phyloP scores from a whole-genome alignment of 2,888 invertebrate species.

The Tridacna gigas region DNA sequence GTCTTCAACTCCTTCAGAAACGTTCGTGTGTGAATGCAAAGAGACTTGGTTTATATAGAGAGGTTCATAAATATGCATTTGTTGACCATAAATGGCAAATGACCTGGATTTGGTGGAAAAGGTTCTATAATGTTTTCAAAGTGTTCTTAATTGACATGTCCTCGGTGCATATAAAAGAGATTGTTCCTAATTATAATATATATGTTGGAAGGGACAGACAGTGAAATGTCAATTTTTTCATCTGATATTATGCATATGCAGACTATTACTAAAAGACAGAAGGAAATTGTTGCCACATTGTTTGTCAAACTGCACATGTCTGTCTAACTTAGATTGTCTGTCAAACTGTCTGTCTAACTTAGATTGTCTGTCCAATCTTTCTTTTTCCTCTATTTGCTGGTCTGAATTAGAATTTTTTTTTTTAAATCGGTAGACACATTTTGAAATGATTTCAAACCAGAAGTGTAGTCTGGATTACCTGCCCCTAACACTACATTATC shows the following conservation, averaged over 20 bases:
- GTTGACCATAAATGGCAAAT: slow-evolving; percentile 35
- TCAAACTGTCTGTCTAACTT: too few species aligned
- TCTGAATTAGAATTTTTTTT: too few species aligned
- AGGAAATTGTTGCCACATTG: too few species aligned
- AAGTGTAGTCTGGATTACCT: too few species aligned
- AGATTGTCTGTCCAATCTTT: too few species aligned
- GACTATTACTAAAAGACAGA: background rate
- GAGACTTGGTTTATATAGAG: slow-evolving; percentile 14
- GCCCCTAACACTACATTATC: too few species aligned
- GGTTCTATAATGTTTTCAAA: slow-evolving; percentile 23
- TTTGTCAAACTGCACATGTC: background rate
- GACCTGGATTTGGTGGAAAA: slow-evolving; percentile 27
- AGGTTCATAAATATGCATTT: slow-evolving; percentile 22
- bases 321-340: background rate
- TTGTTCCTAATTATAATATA: slow-evolving; percentile 29
- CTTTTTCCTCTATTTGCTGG: too few species aligned
- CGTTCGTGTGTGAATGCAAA: slow-evolving; percentile 25
- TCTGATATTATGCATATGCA: background rate
- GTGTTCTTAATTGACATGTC: slow-evolving; percentile 12
- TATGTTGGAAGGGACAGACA: slow-evolving; percentile 9
- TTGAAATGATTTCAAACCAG: too few species aligned
- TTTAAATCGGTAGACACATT: too few species aligned
- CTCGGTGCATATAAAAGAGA: slow-evolving; percentile 15
- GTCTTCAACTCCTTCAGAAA: slow-evolving; percentile 19
- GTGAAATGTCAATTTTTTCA: background rate